These are phyloP conservation scores for Probaryconus sp. DNA, from an alignment of 1,140 invertebrate species.

Conservation along the genomic window DNA sequence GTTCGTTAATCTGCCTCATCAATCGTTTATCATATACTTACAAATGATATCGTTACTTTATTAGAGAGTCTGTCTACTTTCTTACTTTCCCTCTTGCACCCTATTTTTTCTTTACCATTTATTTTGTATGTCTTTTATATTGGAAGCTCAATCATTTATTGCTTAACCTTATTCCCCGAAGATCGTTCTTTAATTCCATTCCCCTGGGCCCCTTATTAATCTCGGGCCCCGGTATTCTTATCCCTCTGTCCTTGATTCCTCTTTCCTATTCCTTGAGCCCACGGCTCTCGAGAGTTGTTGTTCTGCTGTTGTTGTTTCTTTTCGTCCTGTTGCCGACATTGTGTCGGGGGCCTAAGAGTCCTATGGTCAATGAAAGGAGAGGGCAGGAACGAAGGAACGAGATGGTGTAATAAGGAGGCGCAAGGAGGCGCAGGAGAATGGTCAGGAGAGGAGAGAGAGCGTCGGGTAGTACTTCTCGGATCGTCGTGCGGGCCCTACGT, in stretches of 20 bases:
- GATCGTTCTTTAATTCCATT: slow-evolving; percentile 13
- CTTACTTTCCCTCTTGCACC: slow-evolving; percentile 10
- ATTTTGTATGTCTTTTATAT: too few species aligned
- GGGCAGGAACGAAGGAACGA: slow-evolving; percentile 57
- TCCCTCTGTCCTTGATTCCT: not conserved
- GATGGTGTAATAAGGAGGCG: too few species aligned
- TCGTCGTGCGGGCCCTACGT: slow-evolving; percentile 68
- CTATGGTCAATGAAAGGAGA: slow-evolving; percentile 39
- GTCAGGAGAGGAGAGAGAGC: slow-evolving; percentile 70
- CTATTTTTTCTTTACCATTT: too few species aligned
- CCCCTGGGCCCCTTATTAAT: slow-evolving; percentile 3
- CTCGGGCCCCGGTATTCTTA: not conserved
- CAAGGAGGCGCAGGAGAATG: slow-evolving; percentile 65
- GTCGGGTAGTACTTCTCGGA: slow-evolving; percentile 69
- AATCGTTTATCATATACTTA: slow-evolving; percentile 24
- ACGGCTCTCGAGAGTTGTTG: slow-evolving; percentile 19
- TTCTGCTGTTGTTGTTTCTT: slow-evolving; percentile 32
- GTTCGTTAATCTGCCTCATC: slow-evolving; percentile 18
- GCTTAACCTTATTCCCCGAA: slow-evolving; percentile 20
- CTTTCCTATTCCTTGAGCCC: not conserved
- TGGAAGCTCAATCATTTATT: slow-evolving; percentile 25
- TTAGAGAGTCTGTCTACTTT: too few species aligned
- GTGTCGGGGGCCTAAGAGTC: slow-evolving; percentile 46
- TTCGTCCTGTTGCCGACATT: slow-evolving; percentile 52
- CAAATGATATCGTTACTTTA: too few species aligned